Percentiles rank a stretch among this genome's conserved stretches.
Conservation (phyloP, 2,888 invertebrate genomes). For the Brenthis ino region DNA sequence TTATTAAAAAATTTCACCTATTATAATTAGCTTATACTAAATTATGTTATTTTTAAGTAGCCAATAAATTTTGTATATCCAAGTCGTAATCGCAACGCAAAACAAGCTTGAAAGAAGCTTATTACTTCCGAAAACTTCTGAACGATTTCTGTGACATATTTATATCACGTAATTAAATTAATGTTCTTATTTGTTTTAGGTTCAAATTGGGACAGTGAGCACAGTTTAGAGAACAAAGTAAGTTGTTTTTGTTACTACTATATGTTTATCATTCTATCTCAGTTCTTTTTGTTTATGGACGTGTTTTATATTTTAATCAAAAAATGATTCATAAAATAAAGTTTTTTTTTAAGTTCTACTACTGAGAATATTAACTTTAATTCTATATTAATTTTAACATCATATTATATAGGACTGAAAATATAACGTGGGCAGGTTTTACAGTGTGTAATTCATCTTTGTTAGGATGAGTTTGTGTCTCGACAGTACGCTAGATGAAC, state of each 20-base stretch:
- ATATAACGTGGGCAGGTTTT: constrained; percentile 50
- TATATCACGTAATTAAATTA: constrained; percentile 35
- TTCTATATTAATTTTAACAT: constrained; percentile 3
- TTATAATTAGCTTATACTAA: not conserved
- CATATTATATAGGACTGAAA: constrained; percentile 6
- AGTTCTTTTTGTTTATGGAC: not conserved
- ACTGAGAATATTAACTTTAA: constrained; percentile 10
- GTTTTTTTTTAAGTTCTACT: not conserved
- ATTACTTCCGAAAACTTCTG: constrained; percentile 35
- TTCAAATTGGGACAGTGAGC: constrained; percentile 36
- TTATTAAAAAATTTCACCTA: too few species aligned
- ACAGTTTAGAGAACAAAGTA: constrained; percentile 46
- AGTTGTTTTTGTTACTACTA: constrained; percentile 36
- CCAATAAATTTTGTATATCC: constrained; percentile 22
- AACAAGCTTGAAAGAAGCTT: constrained; percentile 33
- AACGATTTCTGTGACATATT: constrained; percentile 37
- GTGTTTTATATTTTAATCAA: not conserved
- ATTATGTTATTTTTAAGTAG: not conserved
- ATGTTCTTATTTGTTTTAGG: constrained; percentile 46
- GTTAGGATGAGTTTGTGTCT: constrained; percentile 62
- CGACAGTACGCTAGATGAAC: constrained; percentile 63
- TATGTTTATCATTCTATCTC: constrained; percentile 2
- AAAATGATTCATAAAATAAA: not conserved
- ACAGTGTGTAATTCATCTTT: constrained; percentile 52
- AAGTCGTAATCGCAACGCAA: constrained; percentile 23